phyloP scores from a whole-genome alignment of 2,797 vertebrate genomes.

The Smutsia temminckii region DNA sequence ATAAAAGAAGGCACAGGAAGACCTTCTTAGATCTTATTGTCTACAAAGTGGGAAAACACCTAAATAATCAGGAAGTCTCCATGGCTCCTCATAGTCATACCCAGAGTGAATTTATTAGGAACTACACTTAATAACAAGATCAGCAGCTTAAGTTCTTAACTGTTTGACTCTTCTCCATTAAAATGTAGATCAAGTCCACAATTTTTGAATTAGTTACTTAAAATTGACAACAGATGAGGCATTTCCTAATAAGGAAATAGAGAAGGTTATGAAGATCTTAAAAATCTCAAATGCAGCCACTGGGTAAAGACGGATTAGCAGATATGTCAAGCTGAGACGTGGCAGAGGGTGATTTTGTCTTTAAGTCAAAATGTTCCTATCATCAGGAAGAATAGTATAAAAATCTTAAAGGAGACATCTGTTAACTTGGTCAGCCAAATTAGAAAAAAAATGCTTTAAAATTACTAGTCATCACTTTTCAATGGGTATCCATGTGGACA shows the following conservation, averaged over 20 bases:
- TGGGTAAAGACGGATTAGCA: neutral
- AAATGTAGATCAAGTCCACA: slow-evolving; percentile 10
- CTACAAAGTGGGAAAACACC: neutral
- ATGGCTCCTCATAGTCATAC: neutral
- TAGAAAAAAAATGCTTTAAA: slow-evolving; percentile 36
- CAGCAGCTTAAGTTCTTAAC: neutral
- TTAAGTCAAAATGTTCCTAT: slow-evolving; percentile 65
- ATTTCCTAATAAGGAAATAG: slow-evolving; percentile 38
- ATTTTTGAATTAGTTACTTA: slow-evolving; percentile 60
- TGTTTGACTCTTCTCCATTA: slow-evolving; percentile 16
- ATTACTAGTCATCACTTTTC: slow-evolving; percentile 73
- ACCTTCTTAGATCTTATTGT: neutral
- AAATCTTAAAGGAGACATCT: slow-evolving; percentile 64
- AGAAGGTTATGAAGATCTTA: slow-evolving; percentile 11
- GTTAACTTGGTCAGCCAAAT: slow-evolving; percentile 68
- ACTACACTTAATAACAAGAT: neutral
- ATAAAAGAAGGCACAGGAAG: neutral
- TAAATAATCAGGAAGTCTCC: neutral
- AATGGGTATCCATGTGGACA: slow-evolving; percentile 62
- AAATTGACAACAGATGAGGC: slow-evolving; percentile 24
- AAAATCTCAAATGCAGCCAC: slow-evolving; percentile 64
- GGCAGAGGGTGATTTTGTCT: slow-evolving; percentile 63
- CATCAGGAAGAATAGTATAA: slow-evolving; percentile 57
- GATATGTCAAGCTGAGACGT: slow-evolving; percentile 28
- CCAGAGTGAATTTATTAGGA: slow-evolving; percentile 4